A percentile compares a stretch with the other conserved stretches of the same genome.
Evolutionary conservation across 2,113 vertebrate species (phyloP).

Genomic region (Aptenodytes patagonicus): DNA sequence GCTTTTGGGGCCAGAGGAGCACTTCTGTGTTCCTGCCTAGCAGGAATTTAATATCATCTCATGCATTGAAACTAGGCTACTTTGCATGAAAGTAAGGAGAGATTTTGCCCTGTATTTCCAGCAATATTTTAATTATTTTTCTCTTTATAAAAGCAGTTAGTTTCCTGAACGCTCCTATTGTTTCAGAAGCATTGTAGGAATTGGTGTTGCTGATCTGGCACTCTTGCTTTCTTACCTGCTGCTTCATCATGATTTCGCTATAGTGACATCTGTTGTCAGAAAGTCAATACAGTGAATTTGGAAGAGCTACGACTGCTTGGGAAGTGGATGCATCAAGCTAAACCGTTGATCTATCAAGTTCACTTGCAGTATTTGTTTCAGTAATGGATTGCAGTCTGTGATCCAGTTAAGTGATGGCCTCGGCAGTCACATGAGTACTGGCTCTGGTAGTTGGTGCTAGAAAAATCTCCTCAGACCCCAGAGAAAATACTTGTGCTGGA

Average conservation of each 20-base stretch:
- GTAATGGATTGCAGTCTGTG: slow-evolving; percentile 19
- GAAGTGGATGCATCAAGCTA: slow-evolving; percentile 14
- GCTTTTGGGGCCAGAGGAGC: neutral
- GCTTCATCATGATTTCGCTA: slow-evolving; percentile 46
- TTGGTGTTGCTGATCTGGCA: neutral
- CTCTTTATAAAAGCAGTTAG: neutral
- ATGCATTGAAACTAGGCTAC: neutral
- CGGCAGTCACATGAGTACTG: neutral
- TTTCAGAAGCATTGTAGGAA: neutral
- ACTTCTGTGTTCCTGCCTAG: neutral
- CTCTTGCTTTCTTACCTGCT: slow-evolving; percentile 20
- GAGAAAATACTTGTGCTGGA: neutral
- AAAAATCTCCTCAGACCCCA: neutral
- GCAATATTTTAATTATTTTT: neutral
- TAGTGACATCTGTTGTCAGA: slow-evolving; percentile 14
- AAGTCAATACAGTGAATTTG: slow-evolving; percentile 49
- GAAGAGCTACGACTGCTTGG: slow-evolving; percentile 16
- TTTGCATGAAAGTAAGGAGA: neutral
- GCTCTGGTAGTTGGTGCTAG: neutral
- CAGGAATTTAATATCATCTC: neutral
- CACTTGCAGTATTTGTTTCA: slow-evolving; percentile 24
- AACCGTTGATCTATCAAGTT: slow-evolving; percentile 37
- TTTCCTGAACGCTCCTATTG: neutral
- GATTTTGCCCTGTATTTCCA: neutral
- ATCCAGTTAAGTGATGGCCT: neutral